phyloP scores from a whole-genome alignment of 2,888 invertebrate species.

The Bimastos eiseni region DNA sequence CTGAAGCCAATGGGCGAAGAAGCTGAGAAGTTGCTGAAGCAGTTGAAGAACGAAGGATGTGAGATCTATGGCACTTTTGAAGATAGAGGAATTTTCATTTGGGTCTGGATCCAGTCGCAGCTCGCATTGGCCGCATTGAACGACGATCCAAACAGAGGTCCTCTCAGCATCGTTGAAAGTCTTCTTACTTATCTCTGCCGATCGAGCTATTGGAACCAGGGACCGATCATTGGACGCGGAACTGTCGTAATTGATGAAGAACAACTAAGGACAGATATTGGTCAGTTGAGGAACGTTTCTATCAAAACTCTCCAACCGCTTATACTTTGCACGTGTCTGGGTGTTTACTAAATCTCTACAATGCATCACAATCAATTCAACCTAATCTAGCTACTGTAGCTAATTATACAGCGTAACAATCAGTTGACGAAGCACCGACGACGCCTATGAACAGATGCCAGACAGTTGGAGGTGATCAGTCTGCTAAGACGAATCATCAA shows the following conservation, averaged over 20 bases:
- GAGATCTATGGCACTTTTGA: neutral
- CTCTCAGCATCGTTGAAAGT: neutral
- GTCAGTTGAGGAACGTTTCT: neutral
- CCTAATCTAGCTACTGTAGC: too few species aligned
- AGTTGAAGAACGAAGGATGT: neutral
- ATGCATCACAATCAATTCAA: too few species aligned
- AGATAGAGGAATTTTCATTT: neutral
- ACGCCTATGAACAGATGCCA: too few species aligned
- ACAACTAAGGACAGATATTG: neutral
- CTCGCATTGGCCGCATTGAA: neutral
- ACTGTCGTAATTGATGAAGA: neutral
- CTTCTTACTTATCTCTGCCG: neutral
- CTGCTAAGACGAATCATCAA: too few species aligned
- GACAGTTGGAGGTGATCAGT: too few species aligned
- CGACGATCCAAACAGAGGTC: slow-evolving; percentile 4
- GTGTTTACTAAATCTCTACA: too few species aligned
- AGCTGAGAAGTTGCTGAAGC: neutral
- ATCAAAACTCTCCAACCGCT: neutral
- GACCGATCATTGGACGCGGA: neutral
- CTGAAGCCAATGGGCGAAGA: neutral
- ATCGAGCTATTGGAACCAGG: neutral
- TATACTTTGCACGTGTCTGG: too few species aligned
- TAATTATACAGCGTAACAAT: too few species aligned
- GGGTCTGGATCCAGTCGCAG: neutral
- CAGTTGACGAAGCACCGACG: too few species aligned